Evolutionary conservation across 2,113 vertebrate genomes (phyloP).

Genomic region (Hippocampus comes): DNA sequence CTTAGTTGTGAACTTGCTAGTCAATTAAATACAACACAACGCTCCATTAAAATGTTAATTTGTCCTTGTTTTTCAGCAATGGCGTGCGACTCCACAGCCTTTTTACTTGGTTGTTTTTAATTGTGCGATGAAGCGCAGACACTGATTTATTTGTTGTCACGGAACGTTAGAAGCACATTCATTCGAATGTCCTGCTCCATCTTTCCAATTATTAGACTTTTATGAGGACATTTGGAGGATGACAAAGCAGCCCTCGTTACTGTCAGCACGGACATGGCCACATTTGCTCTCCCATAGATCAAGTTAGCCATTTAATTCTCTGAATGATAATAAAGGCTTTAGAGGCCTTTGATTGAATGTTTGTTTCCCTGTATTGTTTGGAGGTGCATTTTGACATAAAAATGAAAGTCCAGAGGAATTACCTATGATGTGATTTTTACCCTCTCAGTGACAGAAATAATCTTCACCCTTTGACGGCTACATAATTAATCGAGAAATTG

Average conservation of each 20-base stretch:
- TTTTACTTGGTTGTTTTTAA: conserved; percentile 2
- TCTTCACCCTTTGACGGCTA: conserved; percentile 67
- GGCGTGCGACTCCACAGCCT: background rate
- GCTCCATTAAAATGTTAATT: conserved; percentile 11
- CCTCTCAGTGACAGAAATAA: conserved; percentile 67
- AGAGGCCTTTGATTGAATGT: conserved; percentile 66
- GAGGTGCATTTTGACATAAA: conserved; percentile 53
- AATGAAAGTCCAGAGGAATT: conserved; percentile 63
- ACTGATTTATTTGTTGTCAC: conserved; percentile 42
- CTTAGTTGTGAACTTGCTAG: background rate
- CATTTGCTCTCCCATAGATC: conserved; percentile 51
- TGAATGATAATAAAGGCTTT: conserved; percentile 68
- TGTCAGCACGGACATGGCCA: conserved; percentile 51
- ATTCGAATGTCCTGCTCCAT: conserved; percentile 29
- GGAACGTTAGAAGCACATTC: conserved; percentile 33
- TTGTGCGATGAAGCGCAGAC: background rate
- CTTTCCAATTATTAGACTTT: conserved; percentile 44
- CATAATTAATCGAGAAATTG: conserved; percentile 79
- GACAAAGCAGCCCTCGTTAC: conserved; percentile 60
- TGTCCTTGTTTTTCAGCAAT: background rate
- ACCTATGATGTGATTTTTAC: conserved; percentile 61
- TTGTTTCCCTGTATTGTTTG: conserved; percentile 51
- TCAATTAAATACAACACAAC: background rate
- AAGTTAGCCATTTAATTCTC: conserved; percentile 66
- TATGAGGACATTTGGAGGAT: conserved; percentile 51